Conservation (phyloP, 2,797 vertebrate genomes). For the Moxostoma hubbsi region DNA sequence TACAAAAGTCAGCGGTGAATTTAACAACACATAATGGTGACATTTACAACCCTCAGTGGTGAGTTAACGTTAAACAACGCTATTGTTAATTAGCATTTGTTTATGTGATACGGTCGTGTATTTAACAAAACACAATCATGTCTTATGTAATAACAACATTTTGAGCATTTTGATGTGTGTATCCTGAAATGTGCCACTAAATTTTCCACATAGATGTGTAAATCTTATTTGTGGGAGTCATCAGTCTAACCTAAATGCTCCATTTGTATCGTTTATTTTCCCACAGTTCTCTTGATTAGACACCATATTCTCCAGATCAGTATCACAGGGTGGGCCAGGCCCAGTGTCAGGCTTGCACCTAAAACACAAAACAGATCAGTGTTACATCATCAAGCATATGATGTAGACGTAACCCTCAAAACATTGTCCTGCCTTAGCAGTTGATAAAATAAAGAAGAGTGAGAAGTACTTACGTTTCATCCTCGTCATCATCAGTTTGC, state of each 20-base stretch:
- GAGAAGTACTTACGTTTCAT: conserved; percentile 70
- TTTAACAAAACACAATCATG: too few species aligned
- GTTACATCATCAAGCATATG: neutral
- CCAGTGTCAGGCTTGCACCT: conserved; percentile 73
- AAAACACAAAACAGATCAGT: conserved; percentile 27
- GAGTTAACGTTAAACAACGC: too few species aligned
- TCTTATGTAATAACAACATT: too few species aligned
- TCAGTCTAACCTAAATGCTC: conserved; percentile 77
- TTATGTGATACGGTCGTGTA: too few species aligned
- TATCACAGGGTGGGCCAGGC: conserved; percentile 73
- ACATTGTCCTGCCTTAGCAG: neutral
- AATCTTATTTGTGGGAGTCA: too few species aligned
- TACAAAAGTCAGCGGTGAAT: too few species aligned
- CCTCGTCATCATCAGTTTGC: conserved; percentile 76
- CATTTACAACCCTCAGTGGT: too few species aligned
- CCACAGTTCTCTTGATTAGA: conserved; percentile 78
- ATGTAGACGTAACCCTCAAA: neutral
- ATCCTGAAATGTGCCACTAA: too few species aligned
- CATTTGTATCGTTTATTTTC: conserved; percentile 68
- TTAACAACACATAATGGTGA: too few species aligned
- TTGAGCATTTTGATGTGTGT: too few species aligned
- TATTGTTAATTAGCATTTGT: too few species aligned
- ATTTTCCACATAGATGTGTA: too few species aligned
- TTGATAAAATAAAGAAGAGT: neutral
- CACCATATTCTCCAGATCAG: conserved; percentile 68